Percentiles rank a stretch among this genome's conserved stretches.
These are phyloP conservation scores for Pteruthius melanotis DNA, from an alignment of 2,113 vertebrate species.

Conservation along the genomic window DNA sequence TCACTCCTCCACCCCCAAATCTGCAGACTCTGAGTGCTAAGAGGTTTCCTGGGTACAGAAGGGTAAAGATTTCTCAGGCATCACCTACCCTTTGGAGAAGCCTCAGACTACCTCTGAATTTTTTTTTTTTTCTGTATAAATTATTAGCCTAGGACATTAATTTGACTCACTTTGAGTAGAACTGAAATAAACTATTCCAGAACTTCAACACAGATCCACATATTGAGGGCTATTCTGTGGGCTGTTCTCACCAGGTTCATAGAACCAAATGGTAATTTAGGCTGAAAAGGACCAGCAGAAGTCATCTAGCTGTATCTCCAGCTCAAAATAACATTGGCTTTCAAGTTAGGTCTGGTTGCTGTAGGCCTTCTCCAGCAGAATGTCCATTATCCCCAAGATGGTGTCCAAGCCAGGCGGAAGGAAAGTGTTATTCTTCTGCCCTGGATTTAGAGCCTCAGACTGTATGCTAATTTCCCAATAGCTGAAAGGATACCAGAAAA, in stretches of 20 bases:
- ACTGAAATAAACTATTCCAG: not conserved
- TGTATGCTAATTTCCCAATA: not conserved
- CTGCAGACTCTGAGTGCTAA: not conserved
- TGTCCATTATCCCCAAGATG: not conserved
- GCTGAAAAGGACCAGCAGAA: not conserved
- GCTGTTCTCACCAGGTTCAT: not conserved
- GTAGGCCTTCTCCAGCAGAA: not conserved
- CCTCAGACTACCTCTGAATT: not conserved
- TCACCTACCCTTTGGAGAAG: not conserved
- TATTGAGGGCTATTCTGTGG: not conserved
- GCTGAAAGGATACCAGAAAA: not conserved
- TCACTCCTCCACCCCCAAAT: not conserved
- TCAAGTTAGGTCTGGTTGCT: not conserved
- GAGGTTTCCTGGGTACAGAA: not conserved
- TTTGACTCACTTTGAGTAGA: not conserved
- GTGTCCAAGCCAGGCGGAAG: not conserved
- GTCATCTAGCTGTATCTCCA: not conserved
- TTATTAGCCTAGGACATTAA: not conserved
- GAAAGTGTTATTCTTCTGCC: not conserved
- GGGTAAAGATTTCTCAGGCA: too few species aligned
- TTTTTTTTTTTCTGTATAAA: accelerated
- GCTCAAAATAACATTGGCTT: not conserved
- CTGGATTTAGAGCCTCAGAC: not conserved
- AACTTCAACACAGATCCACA: not conserved
- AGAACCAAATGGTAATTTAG: not conserved